These are phyloP conservation scores for Enteromius argenteus DNA, from an alignment of 2,797 vertebrate species.

Conservation along the genomic window DNA sequence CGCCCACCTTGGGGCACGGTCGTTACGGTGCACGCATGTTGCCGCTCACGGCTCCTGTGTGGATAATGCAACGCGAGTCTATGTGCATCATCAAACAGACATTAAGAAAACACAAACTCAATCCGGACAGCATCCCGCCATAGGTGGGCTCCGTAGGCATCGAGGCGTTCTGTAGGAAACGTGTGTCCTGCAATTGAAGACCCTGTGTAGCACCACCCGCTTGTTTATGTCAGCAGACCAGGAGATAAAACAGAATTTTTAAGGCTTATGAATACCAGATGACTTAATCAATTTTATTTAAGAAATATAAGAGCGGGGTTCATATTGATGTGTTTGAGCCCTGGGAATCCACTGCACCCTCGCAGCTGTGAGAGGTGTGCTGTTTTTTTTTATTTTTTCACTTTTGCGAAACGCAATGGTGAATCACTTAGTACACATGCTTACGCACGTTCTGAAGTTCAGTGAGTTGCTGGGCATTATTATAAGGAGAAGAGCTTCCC, in stretches of 20 bases:
- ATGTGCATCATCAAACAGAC: slow-evolving; percentile 16
- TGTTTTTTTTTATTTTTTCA: background rate
- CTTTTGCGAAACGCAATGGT: background rate
- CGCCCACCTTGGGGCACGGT: slow-evolving; percentile 16
- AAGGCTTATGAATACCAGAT: slow-evolving; percentile 83
- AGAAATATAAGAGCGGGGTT: slow-evolving; percentile 73
- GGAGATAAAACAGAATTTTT: slow-evolving; percentile 83
- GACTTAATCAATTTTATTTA: slow-evolving; percentile 81
- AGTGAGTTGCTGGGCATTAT: background rate
- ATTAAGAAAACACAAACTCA: slow-evolving; percentile 66
- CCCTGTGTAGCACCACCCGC: slow-evolving; percentile 68
- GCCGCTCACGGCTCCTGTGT: background rate
- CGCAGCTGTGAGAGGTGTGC: slow-evolving; percentile 44
- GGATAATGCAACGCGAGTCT: slow-evolving; percentile 32
- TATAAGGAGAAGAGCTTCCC: background rate
- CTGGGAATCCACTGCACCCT: slow-evolving; percentile 62
- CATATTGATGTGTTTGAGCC: slow-evolving; percentile 74
- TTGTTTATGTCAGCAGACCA: slow-evolving; percentile 79
- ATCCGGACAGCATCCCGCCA: slow-evolving; percentile 63
- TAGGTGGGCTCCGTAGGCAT: slow-evolving; percentile 24
- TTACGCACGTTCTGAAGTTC: slow-evolving; percentile 1
- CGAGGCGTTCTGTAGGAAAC: slow-evolving; percentile 46
- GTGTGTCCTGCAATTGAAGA: slow-evolving; percentile 47
- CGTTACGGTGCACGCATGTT: background rate
- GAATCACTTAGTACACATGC: slow-evolving; percentile 3